Base-by-base conservation (phyloP, 1,140 invertebrate genomes). In the Macrobrachium nipponense region DNA sequence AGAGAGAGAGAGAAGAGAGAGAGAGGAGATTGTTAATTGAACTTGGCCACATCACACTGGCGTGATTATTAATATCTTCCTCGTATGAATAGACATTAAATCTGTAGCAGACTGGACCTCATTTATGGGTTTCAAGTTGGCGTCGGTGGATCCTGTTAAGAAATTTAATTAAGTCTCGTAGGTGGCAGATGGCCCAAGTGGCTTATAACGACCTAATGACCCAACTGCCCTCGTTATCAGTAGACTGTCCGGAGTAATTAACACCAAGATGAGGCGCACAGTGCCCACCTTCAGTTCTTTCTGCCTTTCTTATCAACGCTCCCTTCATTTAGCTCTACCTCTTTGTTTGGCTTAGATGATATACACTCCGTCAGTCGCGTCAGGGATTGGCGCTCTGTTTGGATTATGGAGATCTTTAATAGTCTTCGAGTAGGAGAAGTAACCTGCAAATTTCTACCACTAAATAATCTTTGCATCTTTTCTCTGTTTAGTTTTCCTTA, bases 151-250 rank as follows among this genome's bases (percentile, higher is more conserved):
- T 51, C 51, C 51, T 51, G 51, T 51, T 51, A 51, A 51, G 51
- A 51, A 51, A 51, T 51, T 51, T 51, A 51, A 51, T 51, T 51
- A 51, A 51, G 51, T 70, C 79, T 36, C 79, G n/a, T 6, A 68
- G 80, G 68, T 68, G 80, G 64, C 80, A 81, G 80, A 81, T 81
- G 80, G 64, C 66, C 44, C 60, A 70, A 81, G 80, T 81, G 80
- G 66, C 72, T 68, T 70, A 43, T 81, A 72, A 81, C 58, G 64
- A 72, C 80, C 64, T 58, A 81, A 81, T 51, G 80, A 72, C 80
- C 80, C 64, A 81, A 72, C 80, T 58, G 59, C 64, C 66, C 51
- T 81, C 80, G 80, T 81, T 81, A 81, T 81, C 80, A 70, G 23
- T 18, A 44, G 44, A 51, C 44, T 70, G 80, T 81, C 80, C 60